Percentiles rank a stretch among this genome's conserved stretches.
Conservation (phyloP, 1,140 invertebrate species). For the Aphelenchoides besseyi region DNA sequence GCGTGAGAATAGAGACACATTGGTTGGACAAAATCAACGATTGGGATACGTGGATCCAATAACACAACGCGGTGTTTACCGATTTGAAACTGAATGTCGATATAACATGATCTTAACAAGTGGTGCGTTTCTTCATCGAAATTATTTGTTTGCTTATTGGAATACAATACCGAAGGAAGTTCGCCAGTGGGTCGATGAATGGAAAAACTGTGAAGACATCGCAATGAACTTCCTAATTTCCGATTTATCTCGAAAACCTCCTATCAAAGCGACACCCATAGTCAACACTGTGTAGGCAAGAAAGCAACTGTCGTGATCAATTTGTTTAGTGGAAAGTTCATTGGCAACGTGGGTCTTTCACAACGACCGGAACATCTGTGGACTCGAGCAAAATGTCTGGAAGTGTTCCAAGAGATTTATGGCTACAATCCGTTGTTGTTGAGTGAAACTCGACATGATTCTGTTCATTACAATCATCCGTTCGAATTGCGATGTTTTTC, state of each 20-base stretch:
- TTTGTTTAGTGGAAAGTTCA: slow-evolving; percentile 64
- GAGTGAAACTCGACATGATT: slow-evolving; percentile 93
- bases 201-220: slow-evolving; percentile 73
- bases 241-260: slow-evolving; percentile 67
- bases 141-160: slow-evolving; percentile 77
- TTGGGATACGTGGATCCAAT: background rate
- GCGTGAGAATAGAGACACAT: slow-evolving; percentile 6
- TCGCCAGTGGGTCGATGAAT: slow-evolving; percentile 91
- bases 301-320: slow-evolving; percentile 62
- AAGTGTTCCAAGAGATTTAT: slow-evolving; percentile 90
- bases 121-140: slow-evolving; percentile 28
- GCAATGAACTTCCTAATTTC: slow-evolving; percentile 32
- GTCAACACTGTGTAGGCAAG: slow-evolving; percentile 47
- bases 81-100: slow-evolving; percentile 4
- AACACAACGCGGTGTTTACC: background rate
- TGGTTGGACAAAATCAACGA: slow-evolving; percentile 13
- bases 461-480: slow-evolving; percentile 81
- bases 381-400: slow-evolving; percentile 93
- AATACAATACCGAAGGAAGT: slow-evolving; percentile 85
- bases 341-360: slow-evolving; percentile 68
- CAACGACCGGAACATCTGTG: slow-evolving; percentile 94
- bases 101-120: slow-evolving; percentile 19
- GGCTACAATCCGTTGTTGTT: slow-evolving; percentile 93
- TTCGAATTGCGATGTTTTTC: background rate
- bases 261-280: slow-evolving; percentile 76